Conservation (phyloP, 2,888 invertebrate species). For the Drosophila pseudotalamancana region DNA sequence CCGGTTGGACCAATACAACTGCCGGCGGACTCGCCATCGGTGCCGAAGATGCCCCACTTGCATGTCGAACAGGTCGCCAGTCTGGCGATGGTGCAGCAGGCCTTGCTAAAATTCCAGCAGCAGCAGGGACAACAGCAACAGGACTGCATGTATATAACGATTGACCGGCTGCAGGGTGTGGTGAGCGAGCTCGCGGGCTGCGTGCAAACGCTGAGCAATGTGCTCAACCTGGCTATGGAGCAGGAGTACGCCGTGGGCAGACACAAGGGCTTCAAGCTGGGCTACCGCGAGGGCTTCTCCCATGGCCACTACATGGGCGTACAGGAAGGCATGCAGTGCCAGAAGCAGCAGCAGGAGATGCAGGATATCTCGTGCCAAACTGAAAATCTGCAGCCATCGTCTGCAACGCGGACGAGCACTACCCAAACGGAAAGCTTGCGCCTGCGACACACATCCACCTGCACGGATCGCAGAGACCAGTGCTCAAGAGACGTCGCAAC, state of each 20-base stretch:
- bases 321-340: slow-evolving; percentile 49
- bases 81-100: slow-evolving; percentile 47
- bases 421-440: slow-evolving; percentile 10
- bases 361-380: slow-evolving; percentile 24
- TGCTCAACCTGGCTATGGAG: slow-evolving; percentile 62
- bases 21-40: slow-evolving; percentile 22
- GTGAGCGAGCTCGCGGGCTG: slow-evolving; percentile 43
- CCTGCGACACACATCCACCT: slow-evolving; percentile 1
- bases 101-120: slow-evolving; percentile 34
- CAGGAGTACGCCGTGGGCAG: slow-evolving; percentile 58
- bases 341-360: background rate
- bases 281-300: slow-evolving; percentile 60
- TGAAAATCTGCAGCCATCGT: background rate
- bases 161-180: slow-evolving; percentile 26
- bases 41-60: slow-evolving; percentile 47
- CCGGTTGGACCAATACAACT: slow-evolving; percentile 41
- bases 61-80: slow-evolving; percentile 54
- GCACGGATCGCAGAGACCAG: background rate
- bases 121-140: slow-evolving; percentile 12
- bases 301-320: slow-evolving; percentile 63
- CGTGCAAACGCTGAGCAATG: slow-evolving; percentile 51
- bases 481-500: background rate
- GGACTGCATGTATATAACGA: slow-evolving; percentile 10
- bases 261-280: slow-evolving; percentile 51
- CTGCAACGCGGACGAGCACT: background rate